Base-by-base conservation (phyloP, 2,888 invertebrate species). In the Pristionchus fissidentatus region DNA sequence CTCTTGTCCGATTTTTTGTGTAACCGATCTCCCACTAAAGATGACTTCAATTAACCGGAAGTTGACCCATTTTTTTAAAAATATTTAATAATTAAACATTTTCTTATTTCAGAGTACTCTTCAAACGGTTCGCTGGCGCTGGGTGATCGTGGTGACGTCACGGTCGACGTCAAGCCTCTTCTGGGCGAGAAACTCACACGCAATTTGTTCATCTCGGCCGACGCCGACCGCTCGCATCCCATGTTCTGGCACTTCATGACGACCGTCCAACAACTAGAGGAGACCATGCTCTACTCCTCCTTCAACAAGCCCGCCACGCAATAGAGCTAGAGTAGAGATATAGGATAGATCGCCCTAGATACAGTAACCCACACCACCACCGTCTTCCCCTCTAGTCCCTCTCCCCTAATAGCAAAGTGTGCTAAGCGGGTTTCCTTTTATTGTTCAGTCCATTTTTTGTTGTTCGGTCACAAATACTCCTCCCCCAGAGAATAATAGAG, bases 211-310 rank as follows among this genome's bases (percentile, higher is more conserved):
- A 86, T 91, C 81, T 85, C 88, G 10, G 86, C 91, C 52, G 88
- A 85, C 26, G 86, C 87, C 55, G 86, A 89, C 57, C 84, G 90
- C 52, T 62, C 62, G 46, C 89, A 91, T 82, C 88, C 90, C 41
- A 85, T 89, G 8, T 91, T 88, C 84, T 84, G 85, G 43, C 87
- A 86, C 29, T 91, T 91, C 85, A 82, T 91, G 46, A 84, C 85
- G 55, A 88, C 88, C 22, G 91, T 91, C 22, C 66, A 85, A 22
- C 90, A 91, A 73, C 81, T 91, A 49, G 91, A 91, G 84, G 84
- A 86, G 83, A 86, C 89, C 46, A 88, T 91, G 88, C 86, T 91
- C 15, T 83, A 83, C 83, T 32, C 29, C 15, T 22, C 15, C 55
- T 38, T 41, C 70, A n/a, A 38, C 70, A 70, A 70, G 79, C n/a